Percentiles rank a stretch among this genome's conserved stretches.
phyloP scores from a whole-genome alignment of 2,113 vertebrate genomes.

The Paradoxurus hermaphroditus region DNA sequence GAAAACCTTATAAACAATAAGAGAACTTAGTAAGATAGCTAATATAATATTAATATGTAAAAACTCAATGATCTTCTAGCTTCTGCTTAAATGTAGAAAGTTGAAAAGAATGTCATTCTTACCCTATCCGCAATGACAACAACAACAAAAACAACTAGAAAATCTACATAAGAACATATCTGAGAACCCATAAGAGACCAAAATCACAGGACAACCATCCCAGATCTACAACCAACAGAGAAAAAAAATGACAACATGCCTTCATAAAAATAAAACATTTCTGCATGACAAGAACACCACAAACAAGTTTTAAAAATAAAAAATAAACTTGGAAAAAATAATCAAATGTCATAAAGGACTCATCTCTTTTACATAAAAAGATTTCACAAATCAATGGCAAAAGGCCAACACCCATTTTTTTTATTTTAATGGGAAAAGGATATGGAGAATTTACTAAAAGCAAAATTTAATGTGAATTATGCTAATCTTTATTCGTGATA shows the following conservation, averaged over 20 bases:
- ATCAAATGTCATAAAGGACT: not conserved
- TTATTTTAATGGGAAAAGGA: not conserved
- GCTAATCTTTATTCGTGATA: not conserved
- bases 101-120: not conserved
- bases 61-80: not conserved
- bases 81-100: not conserved
- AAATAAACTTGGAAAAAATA: not conserved
- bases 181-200: not conserved
- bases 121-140: not conserved
- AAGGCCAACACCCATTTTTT: not conserved
- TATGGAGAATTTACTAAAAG: not conserved
- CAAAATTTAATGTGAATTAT: not conserved
- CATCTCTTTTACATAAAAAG: not conserved
- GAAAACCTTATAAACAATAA: not conserved
- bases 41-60: not conserved
- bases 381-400: not conserved
- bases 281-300: not conserved
- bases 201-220: not conserved
- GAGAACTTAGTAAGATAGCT: not conserved
- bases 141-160: not conserved
- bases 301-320: not conserved
- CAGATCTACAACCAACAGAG: not conserved
- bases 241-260: not conserved
- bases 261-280: not conserved
- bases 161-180: not conserved